These are phyloP conservation scores for Columba janthina DNA, from an alignment of 2,113 vertebrate genomes.

Conservation along the genomic window DNA sequence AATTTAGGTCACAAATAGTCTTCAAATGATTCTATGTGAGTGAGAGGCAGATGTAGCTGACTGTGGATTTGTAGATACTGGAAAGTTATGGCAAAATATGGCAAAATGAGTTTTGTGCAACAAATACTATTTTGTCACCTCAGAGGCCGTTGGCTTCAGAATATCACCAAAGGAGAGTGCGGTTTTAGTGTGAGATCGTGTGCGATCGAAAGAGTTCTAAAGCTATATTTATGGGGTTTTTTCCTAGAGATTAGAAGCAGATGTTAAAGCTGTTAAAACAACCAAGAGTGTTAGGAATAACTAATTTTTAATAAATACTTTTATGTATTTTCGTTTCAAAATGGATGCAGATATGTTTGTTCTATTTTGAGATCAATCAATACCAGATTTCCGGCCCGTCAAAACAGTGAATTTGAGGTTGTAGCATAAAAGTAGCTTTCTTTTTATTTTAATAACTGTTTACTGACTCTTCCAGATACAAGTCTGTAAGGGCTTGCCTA, in stretches of 20 bases:
- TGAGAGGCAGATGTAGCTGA: background rate
- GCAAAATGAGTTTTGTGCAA: background rate
- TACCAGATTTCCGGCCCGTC: background rate
- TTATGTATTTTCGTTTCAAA: background rate
- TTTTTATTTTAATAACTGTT: background rate
- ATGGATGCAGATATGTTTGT: background rate
- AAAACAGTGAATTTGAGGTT: background rate
- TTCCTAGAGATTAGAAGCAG: background rate
- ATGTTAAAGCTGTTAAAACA: background rate
- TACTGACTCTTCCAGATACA: background rate
- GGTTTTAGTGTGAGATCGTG: background rate
- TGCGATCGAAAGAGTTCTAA: background rate
- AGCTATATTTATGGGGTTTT: background rate
- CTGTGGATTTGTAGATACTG: background rate
- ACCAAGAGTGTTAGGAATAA: background rate
- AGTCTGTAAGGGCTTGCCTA: background rate
- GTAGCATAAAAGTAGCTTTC: background rate
- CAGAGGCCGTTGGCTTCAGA: background rate
- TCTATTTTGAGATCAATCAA: background rate
- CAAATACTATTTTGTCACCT: background rate
- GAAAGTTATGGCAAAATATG: background rate
- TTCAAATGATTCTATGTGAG: background rate
- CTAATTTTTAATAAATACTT: background rate
- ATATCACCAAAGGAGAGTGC: background rate
- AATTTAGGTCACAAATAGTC: conserved; percentile 35